Evolutionary conservation across 2,888 invertebrate species (phyloP), one percentile per base, ranked within the genome.

Genomic region (Drepanosiphum platanoidis): DNA sequence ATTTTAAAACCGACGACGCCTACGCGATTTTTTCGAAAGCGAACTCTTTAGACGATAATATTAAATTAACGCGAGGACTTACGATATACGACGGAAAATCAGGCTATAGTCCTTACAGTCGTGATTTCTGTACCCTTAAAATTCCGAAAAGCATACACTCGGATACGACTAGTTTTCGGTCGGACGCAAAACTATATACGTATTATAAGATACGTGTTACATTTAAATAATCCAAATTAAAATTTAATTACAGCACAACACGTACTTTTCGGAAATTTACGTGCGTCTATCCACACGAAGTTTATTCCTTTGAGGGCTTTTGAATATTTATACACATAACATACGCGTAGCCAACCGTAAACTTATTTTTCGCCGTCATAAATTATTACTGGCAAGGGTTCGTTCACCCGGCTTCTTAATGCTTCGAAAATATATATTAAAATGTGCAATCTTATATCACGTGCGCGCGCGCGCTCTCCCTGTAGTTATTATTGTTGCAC

Each of bases 221-320:
- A 46, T 46, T 46, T 18, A 22, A 52, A 52, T 22, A 52, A 52
- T 52, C 52, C 1, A 52, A 52, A 52, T 52, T 52, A 52, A 52
- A 52, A 52, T 52, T 18, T 52, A 52, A 22, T 52, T 18, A 52
- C 52, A 52, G 13, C 1, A 13, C 1, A 64, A 68, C 34, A 34
- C 70, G 70, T 70, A 36, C 11, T 36, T 34, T 18, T 0, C 22
- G 15, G 36, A 70, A 70, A 7, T 8, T 7, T 36, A 70, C 36
- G 70, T 36, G 36, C 70, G 11, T 30, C 11, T n/a, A 36, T 70
- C 13, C 42, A 9, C 42, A 42, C 18, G 22, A 66, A 46, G 66
- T 79, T 46, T 79, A 64, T 68, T 79, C 42, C 46, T 79, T 64
- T 46, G 46, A 79, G 34, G 66, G 46, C 22, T 64, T 64, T 78